phyloP scores from a whole-genome alignment of 1,140 invertebrate genomes.

The Holotrichia oblita region DNA sequence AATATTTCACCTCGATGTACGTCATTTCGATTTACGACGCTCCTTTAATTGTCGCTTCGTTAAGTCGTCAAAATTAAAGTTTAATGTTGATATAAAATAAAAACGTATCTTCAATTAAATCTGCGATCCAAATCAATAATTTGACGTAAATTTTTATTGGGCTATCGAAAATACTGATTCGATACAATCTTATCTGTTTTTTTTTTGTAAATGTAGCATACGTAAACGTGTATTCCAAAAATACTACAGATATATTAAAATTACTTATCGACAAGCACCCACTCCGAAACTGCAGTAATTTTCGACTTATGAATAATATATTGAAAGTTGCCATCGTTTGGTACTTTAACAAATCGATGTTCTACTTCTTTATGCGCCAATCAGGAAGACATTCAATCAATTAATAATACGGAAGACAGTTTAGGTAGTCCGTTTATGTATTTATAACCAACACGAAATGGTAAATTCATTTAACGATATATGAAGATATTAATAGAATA shows the following conservation, averaged over 20 bases:
- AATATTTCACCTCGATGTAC: neutral
- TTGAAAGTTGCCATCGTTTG: neutral
- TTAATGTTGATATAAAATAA: too few relatives aligned
- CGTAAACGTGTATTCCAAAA: neutral
- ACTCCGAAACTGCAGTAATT: neutral
- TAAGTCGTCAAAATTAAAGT: too few relatives aligned
- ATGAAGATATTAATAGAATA: too few relatives aligned
- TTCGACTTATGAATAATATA: neutral
- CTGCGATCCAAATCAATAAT: too few relatives aligned
- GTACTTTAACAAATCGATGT: neutral
- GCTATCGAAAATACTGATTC: neutral
- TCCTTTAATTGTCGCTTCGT: neutral
- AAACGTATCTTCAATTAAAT: too few relatives aligned
- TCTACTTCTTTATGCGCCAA: neutral
- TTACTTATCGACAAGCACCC: conserved; percentile 15
- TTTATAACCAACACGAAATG: too few relatives aligned
- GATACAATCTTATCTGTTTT: conserved; percentile 8
- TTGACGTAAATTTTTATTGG: neutral
- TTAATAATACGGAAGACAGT: neutral
- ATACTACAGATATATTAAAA: neutral
- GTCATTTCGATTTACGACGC: conserved; percentile 2
- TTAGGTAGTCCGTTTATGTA: too few relatives aligned
- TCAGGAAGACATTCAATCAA: neutral
- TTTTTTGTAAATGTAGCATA: neutral
- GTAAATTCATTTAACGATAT: too few relatives aligned